These are phyloP conservation scores for Argyresthia goedartella DNA, from an alignment of 2,888 invertebrate genomes.

Conservation along the genomic window DNA sequence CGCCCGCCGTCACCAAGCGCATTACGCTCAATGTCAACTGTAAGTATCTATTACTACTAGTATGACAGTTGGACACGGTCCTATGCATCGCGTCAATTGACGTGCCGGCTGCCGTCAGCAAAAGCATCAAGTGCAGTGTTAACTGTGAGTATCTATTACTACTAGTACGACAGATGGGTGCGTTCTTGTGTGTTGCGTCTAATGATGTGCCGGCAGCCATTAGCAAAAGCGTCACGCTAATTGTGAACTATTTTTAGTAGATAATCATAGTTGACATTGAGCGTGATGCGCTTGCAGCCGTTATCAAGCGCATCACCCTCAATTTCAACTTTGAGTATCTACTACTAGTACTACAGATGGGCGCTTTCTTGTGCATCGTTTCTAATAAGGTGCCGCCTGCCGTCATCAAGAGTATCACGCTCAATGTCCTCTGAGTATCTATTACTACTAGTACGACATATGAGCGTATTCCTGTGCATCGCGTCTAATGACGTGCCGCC, in stretches of 20 bases:
- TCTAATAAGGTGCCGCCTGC: conserved; percentile 84
- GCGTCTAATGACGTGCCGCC: conserved; percentile 94
- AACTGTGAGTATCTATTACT: conserved; percentile 71
- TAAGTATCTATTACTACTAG: not conserved
- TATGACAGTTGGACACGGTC: conserved; percentile 90
- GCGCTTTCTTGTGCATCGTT: conserved; percentile 61
- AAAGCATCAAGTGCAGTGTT: conserved; percentile 78
- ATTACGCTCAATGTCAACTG: not conserved
- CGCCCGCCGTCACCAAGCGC: too few relatives aligned
- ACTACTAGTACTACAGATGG: conserved; percentile 77
- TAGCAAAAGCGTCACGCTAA: conserved; percentile 87
- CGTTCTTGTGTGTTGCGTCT: conserved; percentile 91
- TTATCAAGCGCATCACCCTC: conserved; percentile 88
- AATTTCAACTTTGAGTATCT: conserved; percentile 87
- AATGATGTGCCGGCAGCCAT: conserved; percentile 94
- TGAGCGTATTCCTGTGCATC: conserved; percentile 93
- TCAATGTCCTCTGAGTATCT: conserved; percentile 91
- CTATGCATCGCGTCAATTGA: conserved; percentile 94
- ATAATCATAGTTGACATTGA: too few relatives aligned
- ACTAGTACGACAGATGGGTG: conserved; percentile 83
- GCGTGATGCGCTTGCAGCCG: conserved; percentile 92
- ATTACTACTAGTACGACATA: conserved; percentile 31
- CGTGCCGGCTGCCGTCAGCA: conserved; percentile 92
- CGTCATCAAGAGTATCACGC: conserved; percentile 88
- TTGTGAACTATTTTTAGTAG: too few relatives aligned